Conservation (phyloP, 2,113 vertebrate species). For the Morone saxatilis region DNA sequence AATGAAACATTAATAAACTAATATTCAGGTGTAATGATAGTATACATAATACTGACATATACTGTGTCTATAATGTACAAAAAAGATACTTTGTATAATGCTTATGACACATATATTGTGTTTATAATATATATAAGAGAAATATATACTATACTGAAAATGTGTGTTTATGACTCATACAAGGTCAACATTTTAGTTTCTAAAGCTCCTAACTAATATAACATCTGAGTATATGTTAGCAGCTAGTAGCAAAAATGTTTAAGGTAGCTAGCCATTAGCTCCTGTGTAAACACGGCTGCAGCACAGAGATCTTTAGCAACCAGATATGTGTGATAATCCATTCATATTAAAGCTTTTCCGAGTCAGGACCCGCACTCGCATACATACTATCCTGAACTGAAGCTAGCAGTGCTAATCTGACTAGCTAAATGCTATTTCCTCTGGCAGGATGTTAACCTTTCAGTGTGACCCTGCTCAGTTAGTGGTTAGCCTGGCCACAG, state of each 20-base stretch:
- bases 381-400: neutral
- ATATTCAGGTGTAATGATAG: too few relatives aligned
- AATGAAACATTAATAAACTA: too few relatives aligned
- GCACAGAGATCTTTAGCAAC: slow-evolving; percentile 1
- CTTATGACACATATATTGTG: too few relatives aligned
- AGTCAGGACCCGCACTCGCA: neutral
- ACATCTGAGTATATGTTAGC: too few relatives aligned
- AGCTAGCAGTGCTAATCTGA: slow-evolving; percentile 48
- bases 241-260: neutral
- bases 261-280: neutral
- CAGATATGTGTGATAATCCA: slow-evolving; percentile 31
- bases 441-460: slow-evolving; percentile 54
- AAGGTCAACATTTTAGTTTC: too few relatives aligned
- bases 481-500: slow-evolving; percentile 41
- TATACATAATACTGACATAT: too few relatives aligned
- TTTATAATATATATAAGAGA: too few relatives aligned
- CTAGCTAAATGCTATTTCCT: slow-evolving; percentile 43
- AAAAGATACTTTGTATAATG: too few relatives aligned
- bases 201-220: too few relatives aligned
- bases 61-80: too few relatives aligned
- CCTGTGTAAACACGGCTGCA: neutral
- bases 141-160: too few relatives aligned
- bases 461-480: slow-evolving; percentile 39
- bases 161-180: too few relatives aligned
- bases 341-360: neutral